Percentiles rank a stretch among this genome's conserved stretches.
Conservation (phyloP, 2,797 vertebrate genomes). For the Rhodeus uyekii region DNA sequence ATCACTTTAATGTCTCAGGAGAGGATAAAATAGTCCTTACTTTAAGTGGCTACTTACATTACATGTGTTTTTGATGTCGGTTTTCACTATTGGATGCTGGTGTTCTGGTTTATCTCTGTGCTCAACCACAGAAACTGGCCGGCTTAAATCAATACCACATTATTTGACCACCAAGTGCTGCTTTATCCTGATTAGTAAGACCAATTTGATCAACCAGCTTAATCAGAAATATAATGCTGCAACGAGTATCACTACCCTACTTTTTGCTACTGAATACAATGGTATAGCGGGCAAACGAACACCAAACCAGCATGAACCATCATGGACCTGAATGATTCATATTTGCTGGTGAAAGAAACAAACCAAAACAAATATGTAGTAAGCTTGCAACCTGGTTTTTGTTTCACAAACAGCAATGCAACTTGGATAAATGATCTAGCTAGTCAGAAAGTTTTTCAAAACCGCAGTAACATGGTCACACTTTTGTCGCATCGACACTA, state of each 20-base stretch:
- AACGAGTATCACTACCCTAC: neutral
- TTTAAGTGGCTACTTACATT: neutral
- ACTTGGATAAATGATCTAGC: neutral
- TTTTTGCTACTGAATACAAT: neutral
- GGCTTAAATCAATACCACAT: neutral
- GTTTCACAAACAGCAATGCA: neutral
- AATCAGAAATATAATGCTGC: neutral
- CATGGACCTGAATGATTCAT: too few species aligned
- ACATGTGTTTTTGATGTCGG: neutral
- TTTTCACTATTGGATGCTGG: neutral
- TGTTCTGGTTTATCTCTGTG: neutral
- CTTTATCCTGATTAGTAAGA: neutral
- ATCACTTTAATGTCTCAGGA: too few species aligned
- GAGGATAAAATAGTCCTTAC: neutral
- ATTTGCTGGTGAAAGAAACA: neutral
- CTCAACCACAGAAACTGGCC: neutral
- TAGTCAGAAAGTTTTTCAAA: neutral
- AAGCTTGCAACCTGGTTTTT: neutral
- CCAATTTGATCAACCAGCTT: neutral
- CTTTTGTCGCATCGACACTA: neutral
- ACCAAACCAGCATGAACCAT: too few species aligned
- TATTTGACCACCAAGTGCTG: neutral
- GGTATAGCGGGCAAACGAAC: neutral
- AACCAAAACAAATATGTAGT: neutral
- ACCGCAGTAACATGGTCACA: neutral